Evolutionary conservation across 1,140 invertebrate genomes (phyloP).

Genomic region (Pollicipes pollicipes): DNA sequence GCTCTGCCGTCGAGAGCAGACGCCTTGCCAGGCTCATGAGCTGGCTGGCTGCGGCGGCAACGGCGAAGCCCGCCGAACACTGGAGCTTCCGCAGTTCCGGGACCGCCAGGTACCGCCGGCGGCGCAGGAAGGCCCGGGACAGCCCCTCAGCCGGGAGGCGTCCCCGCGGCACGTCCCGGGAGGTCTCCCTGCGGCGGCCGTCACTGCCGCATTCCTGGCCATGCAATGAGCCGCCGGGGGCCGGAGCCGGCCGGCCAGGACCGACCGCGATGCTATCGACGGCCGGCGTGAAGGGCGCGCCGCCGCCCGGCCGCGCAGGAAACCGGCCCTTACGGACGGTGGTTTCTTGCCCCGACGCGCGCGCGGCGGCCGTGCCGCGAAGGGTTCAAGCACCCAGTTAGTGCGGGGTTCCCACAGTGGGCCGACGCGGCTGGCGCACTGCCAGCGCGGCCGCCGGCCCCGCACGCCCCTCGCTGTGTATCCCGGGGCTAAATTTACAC

Average conservation of each 20-base stretch:
- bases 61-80: no score
- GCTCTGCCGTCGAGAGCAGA: no score
- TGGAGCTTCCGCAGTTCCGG: no score
- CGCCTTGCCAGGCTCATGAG: no score
- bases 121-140: no score
- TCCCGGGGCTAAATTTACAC: not conserved
- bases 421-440: not conserved
- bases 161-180: no score
- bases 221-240: not conserved
- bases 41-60: no score
- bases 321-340: not conserved
- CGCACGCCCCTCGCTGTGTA: not conserved
- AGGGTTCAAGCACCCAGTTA: slow-evolving; percentile 1
- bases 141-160: no score
- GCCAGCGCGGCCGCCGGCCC: not conserved
- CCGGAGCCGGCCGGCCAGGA: no score
- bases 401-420: not conserved
- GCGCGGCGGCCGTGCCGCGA: not conserved
- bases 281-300: not conserved
- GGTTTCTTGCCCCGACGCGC: not conserved
- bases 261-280: not conserved
- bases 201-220: not conserved
- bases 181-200: not conserved
- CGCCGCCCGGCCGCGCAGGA: not conserved
- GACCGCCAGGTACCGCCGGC: no score